These are phyloP conservation scores for Marmota monax DNA, from an alignment of 2,113 vertebrate species.

Conservation along the genomic window DNA sequence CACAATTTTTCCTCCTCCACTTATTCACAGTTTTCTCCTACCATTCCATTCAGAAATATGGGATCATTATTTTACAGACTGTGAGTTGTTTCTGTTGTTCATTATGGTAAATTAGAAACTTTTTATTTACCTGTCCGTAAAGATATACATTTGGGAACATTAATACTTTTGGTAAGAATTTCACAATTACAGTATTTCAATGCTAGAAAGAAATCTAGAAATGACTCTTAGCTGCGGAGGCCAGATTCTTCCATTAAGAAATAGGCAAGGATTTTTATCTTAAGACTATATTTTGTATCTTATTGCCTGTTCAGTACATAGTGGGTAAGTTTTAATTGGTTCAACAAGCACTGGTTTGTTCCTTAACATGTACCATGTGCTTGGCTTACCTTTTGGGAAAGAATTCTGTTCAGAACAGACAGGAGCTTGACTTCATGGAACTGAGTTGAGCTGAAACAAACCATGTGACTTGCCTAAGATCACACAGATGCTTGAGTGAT, in stretches of 20 bases:
- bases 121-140: background rate
- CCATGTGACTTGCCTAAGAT: background rate
- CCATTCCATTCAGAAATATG: constrained; percentile 4
- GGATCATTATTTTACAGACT: constrained; percentile 30
- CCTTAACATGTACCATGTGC: background rate
- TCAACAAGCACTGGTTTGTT: background rate
- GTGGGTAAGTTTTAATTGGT: background rate
- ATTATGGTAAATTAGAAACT: background rate
- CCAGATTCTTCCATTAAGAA: background rate
- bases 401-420: background rate
- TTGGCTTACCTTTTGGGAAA: constrained; percentile 47
- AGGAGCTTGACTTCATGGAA: background rate
- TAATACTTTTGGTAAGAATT: background rate
- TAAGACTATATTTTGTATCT: background rate
- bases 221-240: background rate
- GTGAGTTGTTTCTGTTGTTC: constrained; percentile 33
- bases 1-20: background rate
- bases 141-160: background rate
- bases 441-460: constrained; percentile 10
- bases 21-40: background rate
- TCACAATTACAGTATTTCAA: background rate
- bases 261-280: background rate
- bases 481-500: background rate
- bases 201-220: background rate
- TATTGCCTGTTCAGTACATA: background rate